Conservation (phyloP, 2,888 invertebrate genomes). For the Kuschelorhynchus macadamiae region DNA sequence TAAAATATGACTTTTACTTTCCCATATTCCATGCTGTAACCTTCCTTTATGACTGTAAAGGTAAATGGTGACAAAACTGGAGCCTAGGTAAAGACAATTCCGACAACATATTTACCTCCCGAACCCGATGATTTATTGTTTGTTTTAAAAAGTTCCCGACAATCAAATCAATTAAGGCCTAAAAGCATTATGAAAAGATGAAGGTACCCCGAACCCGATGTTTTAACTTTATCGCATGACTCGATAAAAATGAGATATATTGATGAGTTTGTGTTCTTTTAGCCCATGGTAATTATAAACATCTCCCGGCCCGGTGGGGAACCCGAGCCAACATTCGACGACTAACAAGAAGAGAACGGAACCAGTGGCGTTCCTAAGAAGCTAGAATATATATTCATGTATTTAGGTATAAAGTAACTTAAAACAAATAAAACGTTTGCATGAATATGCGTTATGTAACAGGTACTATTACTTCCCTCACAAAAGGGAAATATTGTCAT, state of each 20-base stretch:
- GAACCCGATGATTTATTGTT: constrained; percentile 43
- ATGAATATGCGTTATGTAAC: too few species aligned
- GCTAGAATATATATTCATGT: neutral
- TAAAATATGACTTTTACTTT: too few species aligned
- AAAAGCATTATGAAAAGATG: constrained; percentile 42
- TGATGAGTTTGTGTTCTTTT: constrained; percentile 57
- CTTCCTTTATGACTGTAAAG: too few species aligned
- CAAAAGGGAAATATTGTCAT: too few species aligned
- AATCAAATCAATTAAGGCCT: constrained; percentile 47
- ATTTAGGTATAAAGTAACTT: too few species aligned
- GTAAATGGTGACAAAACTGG: too few species aligned
- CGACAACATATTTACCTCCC: too few species aligned
- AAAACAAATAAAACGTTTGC: too few species aligned
- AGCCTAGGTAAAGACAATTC: too few species aligned
- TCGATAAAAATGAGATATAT: constrained; percentile 54
- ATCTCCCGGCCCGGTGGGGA: constrained; percentile 51
- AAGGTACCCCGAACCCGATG: constrained; percentile 35
- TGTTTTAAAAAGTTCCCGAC: constrained; percentile 42
- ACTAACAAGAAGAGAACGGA: constrained; percentile 5
- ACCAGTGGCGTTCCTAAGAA: constrained; percentile 20
- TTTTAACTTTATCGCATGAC: constrained; percentile 48
- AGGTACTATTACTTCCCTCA: too few species aligned
- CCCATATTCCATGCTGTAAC: too few species aligned
- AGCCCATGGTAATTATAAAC: constrained; percentile 57
- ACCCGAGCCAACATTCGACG: constrained; percentile 13